Base-by-base conservation (phyloP, 2,113 vertebrate genomes). In the Orthonyx spaldingii region DNA sequence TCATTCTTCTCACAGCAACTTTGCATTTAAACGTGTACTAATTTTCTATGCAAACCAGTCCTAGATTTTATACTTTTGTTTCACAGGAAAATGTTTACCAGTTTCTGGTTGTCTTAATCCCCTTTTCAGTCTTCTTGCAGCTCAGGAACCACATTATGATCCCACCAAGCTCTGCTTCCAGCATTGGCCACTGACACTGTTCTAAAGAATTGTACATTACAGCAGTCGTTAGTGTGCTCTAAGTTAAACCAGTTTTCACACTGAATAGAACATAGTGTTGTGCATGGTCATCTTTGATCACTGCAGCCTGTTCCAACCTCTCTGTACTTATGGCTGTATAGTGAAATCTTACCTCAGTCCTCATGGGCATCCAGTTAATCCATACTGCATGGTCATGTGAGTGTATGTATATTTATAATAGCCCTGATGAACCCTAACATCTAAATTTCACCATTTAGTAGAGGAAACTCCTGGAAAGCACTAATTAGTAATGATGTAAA, bases 251-350 rank as follows among this genome's bases (percentile, higher is more conserved):
- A 59, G 1, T 76, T 72, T 84, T 57, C 50, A 41, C 7, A 33
- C 2, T 12, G 17, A 65, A 26, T n/a, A 61, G 20, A 75, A 37
- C 17, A 74, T 53, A 47, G 72, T 13, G 14, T n/a, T 41, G 9
- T 32, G 9, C 22, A 53, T 0, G 0, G 8, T 35, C 37, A 21
- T 47, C 59, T 81, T 87, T 2, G 5, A 27, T 41, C 37, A 13
- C 26, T 24, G n/a, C 30, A 90, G 16, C 7, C 21, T 76, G 11
- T 64, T 75, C 33, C 27, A 44, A 2, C 5, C 69, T 22, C 37
- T 83, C 35, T 64, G 13, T 47, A 9, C 10, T 57, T 50, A 57
- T 16, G 17, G 16, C 6, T 13, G 18, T 42, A 49, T 7, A 49
- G n/a, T 2, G 5, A 89, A 74, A 89, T 47, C 27, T 16, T 50